These are phyloP conservation scores for Micrasema longulum DNA, from an alignment of 1,140 invertebrate genomes.

Conservation along the genomic window DNA sequence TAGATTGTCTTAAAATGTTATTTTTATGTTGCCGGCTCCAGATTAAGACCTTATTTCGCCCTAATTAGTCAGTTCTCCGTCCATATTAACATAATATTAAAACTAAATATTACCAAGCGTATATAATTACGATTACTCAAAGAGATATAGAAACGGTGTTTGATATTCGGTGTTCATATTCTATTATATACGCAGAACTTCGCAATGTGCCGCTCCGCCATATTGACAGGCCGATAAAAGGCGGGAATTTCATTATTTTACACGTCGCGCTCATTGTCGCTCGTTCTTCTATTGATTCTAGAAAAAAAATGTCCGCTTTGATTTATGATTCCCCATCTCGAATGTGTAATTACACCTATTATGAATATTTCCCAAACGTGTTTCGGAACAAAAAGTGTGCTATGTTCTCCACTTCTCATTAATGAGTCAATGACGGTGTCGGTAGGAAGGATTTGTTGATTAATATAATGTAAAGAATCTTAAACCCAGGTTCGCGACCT, in stretches of 20 bases:
- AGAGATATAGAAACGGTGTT: no score
- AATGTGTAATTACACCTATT: slow-evolving; percentile 26
- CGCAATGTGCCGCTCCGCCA: slow-evolving; percentile 14
- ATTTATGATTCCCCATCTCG: slow-evolving; percentile 29
- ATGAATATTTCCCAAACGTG: slow-evolving; percentile 22
- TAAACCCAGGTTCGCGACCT: no score
- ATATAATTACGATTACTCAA: no score
- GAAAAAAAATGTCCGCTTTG: slow-evolving; percentile 30
- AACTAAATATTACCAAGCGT: no score
- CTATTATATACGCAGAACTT: neutral
- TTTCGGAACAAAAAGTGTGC: slow-evolving; percentile 17
- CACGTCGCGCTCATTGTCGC: slow-evolving; percentile 24
- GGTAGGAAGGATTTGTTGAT: no score
- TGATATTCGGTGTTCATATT: slow-evolving; percentile 13
- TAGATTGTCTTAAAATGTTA: no score
- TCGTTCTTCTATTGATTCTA: slow-evolving; percentile 19
- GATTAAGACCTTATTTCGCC: no score
- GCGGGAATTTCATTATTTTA: slow-evolving; percentile 38
- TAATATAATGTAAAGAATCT: no score
- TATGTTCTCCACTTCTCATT: slow-evolving; percentile 8
- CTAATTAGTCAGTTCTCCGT: no score
- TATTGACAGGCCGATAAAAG: slow-evolving; percentile 29
- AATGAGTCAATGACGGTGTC: slow-evolving; percentile 18
- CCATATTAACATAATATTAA: no score
- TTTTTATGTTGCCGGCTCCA: no score